Evolutionary conservation across 92 coral and sea anemone species (phyloP).

Genomic region (Actinostola sp.): DNA sequence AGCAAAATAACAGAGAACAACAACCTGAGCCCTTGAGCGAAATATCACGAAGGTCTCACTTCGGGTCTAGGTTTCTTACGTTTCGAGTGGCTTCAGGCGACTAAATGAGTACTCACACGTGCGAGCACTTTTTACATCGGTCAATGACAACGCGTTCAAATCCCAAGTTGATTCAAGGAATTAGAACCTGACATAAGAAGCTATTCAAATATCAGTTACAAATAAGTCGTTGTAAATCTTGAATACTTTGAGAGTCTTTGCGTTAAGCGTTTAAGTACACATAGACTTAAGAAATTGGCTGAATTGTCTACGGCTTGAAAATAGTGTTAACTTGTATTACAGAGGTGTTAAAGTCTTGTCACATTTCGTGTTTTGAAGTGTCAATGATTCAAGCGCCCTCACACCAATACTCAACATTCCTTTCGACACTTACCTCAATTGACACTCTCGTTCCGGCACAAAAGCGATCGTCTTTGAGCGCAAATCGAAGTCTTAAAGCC

Average conservation of each 20-base stretch:
- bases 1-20: background rate
- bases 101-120: background rate
- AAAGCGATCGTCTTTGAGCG: background rate
- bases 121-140: background rate
- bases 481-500: background rate
- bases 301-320: background rate
- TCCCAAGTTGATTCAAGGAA: background rate
- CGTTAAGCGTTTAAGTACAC: background rate
- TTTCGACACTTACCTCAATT: conserved; percentile 12
- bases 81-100: background rate
- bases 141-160: background rate
- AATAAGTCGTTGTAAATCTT: background rate
- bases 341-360: conserved; percentile 13
- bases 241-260: background rate
- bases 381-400: background rate
- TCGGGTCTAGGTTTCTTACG: background rate
- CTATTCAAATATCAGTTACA: background rate
- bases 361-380: background rate
- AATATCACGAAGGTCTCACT: background rate
- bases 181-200: background rate
- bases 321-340: conserved; percentile 11
- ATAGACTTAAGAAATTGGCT: background rate
- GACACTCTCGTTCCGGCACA: background rate
- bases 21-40: background rate
- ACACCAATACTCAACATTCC: background rate